Evolutionary conservation across 2,888 invertebrate genomes (phyloP), one percentile per base, ranked within the genome.

Genomic region (Laothoe populi): DNA sequence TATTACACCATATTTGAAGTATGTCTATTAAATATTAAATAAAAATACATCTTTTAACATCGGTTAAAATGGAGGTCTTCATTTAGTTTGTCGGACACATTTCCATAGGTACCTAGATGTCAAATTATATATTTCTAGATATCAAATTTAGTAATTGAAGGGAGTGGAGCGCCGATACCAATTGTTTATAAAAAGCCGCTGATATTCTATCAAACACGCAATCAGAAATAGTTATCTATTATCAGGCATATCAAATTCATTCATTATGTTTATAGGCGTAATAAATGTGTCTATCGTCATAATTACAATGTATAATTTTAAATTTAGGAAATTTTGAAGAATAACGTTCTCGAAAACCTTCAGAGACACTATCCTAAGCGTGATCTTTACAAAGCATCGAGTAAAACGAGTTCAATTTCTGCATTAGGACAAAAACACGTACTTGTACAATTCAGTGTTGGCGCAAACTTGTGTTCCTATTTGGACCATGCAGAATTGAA

Each of bases 161-260:
- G 60, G 48, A 24, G 60, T 49, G 60, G 60, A 38, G 16, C n/a
- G 24, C 13, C 40, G 23, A 40, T 31, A 26, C 19, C 13, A 26
- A 57, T 40, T 58, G 26, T 42, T 40, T 53, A 24, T 42, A 26
- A 21, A 26, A 26, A 26, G 49, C 60, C 42, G 42, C 60, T 24
- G 53, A 49, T 53, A 21, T 60, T 61, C 42, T 42, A 48, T 49
- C 19, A 24, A 19, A 53, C 19, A 42, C 42, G 19, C 24, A 53
- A 31, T 23, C 38, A 48, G 46, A 23, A 24, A 0, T 23, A 5
- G 23, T 10, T 46, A 24, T 46, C 13, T 46, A 13, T 19, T 44
- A 44, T 44, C 44, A 46, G 10, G 24, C 23, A 26, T 57, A 38
- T 38, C 21, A 19, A 5, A 49, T 16, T 31, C 8, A 31, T 16